Evolutionary conservation across 2,888 invertebrate species (phyloP).

Genomic region (Rhopalosiphum nymphaeae): DNA sequence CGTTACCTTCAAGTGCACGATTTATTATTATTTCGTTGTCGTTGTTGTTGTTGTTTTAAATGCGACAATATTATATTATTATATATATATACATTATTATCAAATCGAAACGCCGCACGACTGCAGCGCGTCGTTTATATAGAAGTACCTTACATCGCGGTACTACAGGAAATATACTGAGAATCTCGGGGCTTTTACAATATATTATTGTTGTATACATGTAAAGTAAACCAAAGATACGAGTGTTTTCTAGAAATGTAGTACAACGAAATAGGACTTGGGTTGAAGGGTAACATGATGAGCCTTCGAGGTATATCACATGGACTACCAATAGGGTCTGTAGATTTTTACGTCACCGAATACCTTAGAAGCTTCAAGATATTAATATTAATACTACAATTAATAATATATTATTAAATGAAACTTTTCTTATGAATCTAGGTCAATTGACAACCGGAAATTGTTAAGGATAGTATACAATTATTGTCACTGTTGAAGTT

Average conservation of each 20-base stretch:
- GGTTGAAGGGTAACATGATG: background rate
- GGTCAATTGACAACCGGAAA: background rate
- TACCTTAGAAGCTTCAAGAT: background rate
- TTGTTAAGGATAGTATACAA: background rate
- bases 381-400: no score
- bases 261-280: background rate
- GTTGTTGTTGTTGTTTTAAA: background rate
- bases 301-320: background rate
- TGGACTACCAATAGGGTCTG: no score
- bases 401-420: background rate
- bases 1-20: background rate
- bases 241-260: background rate
- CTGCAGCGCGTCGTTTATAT: background rate
- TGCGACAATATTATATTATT: background rate
- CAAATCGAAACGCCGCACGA: background rate
- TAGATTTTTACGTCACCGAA: background rate
- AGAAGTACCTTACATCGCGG: background rate
- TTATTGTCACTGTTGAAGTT: background rate
- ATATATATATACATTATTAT: background rate
- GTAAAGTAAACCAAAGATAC: background rate
- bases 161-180: background rate
- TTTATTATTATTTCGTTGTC: background rate
- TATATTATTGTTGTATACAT: background rate
- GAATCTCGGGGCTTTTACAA: background rate
- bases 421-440: background rate